A percentile compares a stretch with the other conserved stretches of the same genome.
Evolutionary conservation across 2,113 vertebrate species (phyloP).

Genomic region (Candoia aspera): DNA sequence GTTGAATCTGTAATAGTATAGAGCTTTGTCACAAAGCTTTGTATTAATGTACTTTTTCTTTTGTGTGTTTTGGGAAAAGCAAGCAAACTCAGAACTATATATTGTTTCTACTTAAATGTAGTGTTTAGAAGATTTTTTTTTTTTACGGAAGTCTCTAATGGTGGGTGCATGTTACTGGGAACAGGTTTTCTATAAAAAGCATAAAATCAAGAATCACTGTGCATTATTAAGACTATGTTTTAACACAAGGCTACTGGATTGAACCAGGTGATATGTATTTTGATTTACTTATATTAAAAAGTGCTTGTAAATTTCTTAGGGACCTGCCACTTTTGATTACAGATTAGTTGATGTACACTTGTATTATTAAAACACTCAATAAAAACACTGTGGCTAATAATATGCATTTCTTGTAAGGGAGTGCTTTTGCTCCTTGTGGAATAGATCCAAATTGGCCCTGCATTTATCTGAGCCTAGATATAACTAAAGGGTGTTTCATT

Average conservation of each 20-base stretch:
- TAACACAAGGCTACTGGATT: constrained; percentile 86
- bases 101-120: constrained; percentile 84
- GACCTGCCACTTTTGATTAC: constrained; percentile 91
- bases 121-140: constrained; percentile 80
- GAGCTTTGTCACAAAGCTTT: constrained; percentile 89
- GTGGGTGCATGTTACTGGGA: constrained; percentile 94
- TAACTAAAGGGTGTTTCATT: constrained; percentile 21
- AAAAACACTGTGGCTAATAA: constrained; percentile 96
- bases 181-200: constrained; percentile 84
- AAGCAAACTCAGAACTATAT: constrained; percentile 82
- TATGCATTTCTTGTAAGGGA: constrained; percentile 52
- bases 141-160: constrained; percentile 87
- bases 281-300: constrained; percentile 87
- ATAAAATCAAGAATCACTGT: constrained; percentile 85
- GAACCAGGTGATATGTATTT: constrained; percentile 90
- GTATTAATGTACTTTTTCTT: constrained; percentile 80
- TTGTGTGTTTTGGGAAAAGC: constrained; percentile 74
- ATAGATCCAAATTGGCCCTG: neutral
- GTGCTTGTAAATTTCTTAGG: constrained; percentile 98
- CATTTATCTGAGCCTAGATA: neutral
- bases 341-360: constrained; percentile 98
- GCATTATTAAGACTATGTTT: constrained; percentile 82
- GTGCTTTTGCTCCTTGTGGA: constrained; percentile 52
- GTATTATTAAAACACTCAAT: constrained; percentile 99
- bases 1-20: constrained; percentile 85